These are phyloP conservation scores for Brachyopa scutellaris DNA, from an alignment of 2,888 invertebrate genomes.

Conservation along the genomic window DNA sequence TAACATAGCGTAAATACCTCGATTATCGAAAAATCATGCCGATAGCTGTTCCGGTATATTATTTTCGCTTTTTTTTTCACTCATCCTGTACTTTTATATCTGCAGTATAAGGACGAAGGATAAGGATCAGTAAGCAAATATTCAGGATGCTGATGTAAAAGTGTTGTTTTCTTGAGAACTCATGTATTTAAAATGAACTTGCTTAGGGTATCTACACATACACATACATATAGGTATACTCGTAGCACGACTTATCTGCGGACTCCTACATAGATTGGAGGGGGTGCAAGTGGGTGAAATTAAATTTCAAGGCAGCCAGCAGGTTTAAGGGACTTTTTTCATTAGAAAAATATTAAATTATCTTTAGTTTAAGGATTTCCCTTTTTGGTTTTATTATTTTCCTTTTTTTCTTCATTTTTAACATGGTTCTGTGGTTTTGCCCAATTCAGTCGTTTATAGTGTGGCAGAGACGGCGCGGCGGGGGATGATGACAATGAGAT, in stretches of 20 bases:
- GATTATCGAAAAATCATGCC: constrained; percentile 65
- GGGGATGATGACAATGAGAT: constrained; percentile 33
- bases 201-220: neutral
- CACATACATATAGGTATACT: too few relatives aligned
- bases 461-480: too few relatives aligned
- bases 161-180: constrained; percentile 7
- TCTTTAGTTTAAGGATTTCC: constrained; percentile 18
- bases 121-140: constrained; percentile 48
- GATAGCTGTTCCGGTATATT: constrained; percentile 45
- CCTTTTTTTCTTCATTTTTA: neutral
- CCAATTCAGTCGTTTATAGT: constrained; percentile 6
- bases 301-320: neutral
- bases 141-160: constrained; percentile 40
- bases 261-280: too few relatives aligned
- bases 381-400: neutral
- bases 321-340: neutral
- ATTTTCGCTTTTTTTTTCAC: constrained; percentile 27
- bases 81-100: neutral
- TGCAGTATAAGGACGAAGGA: neutral
- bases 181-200: constrained; percentile 21
- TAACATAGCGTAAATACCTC: constrained; percentile 47
- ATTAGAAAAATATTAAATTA: constrained; percentile 17
- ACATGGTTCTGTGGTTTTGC: constrained; percentile 5
- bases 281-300: neutral
- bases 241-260: neutral